Conservation (phyloP, 2,113 vertebrate species). For the Isurus oxyrinchus region DNA sequence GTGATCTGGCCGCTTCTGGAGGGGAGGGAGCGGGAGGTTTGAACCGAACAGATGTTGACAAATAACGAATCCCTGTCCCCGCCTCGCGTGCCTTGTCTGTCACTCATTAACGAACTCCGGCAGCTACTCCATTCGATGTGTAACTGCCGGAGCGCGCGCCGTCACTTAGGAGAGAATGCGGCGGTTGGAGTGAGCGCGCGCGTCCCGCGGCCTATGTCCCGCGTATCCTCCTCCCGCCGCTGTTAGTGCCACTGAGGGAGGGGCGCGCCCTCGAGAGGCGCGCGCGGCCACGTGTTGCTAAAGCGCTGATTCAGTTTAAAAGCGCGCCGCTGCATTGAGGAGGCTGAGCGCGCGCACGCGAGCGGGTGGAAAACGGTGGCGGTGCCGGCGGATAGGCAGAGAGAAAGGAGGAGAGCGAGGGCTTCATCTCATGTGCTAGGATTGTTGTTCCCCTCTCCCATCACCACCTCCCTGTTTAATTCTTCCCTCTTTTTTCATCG, state of each 20-base stretch:
- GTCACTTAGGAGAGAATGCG: neutral
- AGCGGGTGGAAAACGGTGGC: neutral
- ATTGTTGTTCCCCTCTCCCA: too few relatives aligned
- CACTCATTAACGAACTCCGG: neutral
- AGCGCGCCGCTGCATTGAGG: neutral
- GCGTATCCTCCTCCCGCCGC: neutral
- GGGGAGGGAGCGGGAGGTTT: neutral
- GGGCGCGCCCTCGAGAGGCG: neutral
- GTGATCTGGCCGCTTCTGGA: neutral
- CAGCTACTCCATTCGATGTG: neutral
- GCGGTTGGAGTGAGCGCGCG: neutral
- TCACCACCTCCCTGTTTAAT: neutral
- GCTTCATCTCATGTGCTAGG: neutral
- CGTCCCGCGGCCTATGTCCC: too few relatives aligned
- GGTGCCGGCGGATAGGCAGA: neutral
- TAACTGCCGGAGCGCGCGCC: neutral
- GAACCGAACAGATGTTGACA: neutral
- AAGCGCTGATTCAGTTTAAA: neutral
- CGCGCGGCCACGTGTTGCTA: conserved; percentile 13
- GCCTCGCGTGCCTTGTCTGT: neutral
- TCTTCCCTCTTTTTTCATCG: neutral
- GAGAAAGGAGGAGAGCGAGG: neutral
- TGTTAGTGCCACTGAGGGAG: neutral
- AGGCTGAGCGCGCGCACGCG: neutral
- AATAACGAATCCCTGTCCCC: too few relatives aligned